Conservation (phyloP, 2,113 vertebrate species). For the Cyanoliseus patagonus region DNA sequence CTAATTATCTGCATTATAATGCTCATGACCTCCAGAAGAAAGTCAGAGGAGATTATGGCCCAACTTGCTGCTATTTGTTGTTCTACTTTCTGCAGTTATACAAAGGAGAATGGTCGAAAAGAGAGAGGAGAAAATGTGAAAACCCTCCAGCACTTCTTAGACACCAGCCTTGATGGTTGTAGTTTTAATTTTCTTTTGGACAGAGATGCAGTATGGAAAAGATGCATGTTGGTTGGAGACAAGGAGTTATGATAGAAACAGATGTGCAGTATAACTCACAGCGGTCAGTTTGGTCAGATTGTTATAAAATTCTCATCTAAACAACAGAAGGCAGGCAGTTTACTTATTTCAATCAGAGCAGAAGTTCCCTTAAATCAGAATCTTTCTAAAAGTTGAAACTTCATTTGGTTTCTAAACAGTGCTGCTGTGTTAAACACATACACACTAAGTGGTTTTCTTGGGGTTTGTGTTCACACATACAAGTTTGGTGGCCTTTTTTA, state of each 20-base stretch:
- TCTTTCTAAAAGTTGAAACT: not conserved
- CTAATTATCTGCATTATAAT: not conserved
- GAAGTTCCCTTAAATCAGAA: not conserved
- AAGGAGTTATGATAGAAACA: not conserved
- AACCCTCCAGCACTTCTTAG: not conserved
- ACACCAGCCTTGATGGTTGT: not conserved
- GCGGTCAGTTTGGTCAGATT: not conserved
- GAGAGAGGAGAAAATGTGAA: not conserved
- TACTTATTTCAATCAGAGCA: not conserved
- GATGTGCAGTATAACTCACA: not conserved
- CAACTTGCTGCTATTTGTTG: not conserved
- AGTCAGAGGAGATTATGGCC: not conserved
- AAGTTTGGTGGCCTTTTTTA: not conserved
- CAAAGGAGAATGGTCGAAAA: not conserved
- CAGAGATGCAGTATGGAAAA: not conserved
- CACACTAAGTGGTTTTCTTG: not conserved
- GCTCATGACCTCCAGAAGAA: not conserved
- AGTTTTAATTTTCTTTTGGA: not conserved
- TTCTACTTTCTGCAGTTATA: not conserved
- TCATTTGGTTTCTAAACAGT: not conserved
- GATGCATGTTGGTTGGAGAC: not conserved
- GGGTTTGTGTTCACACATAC: rapidly evolving
- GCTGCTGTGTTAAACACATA: not conserved
- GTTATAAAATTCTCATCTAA: not conserved
- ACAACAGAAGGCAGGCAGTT: not conserved